Evolutionary conservation across 2,113 vertebrate species (phyloP), one percentile per base, ranked within the genome.

Genomic region (Isichthys henryi): DNA sequence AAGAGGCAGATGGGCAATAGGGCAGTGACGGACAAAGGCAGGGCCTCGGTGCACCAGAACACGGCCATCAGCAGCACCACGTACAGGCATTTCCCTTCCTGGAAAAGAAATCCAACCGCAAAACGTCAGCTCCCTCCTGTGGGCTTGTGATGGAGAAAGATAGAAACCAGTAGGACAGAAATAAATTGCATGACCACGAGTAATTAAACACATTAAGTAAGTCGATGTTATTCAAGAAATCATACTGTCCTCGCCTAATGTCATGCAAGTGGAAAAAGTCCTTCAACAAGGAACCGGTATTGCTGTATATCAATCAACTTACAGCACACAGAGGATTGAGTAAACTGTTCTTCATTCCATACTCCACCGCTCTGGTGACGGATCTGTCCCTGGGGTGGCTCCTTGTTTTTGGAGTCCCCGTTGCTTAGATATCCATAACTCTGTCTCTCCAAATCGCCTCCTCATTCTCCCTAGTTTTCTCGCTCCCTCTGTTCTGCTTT

Each of bases 21-120:
- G 10, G 98, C 97, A 0, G 98, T 99, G 93, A 99, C 97, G 0
- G 98, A 97, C 92, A 99, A 94, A 7, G 98, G 98, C 86, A 99
- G 96, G 0, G 98, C 97, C 94, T 99, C 98, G 0, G 98, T 98
- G 94, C 98, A 99, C 98, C 98, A 99, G 70, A 97, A 99, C 85
- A 96, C 88, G 0, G 98, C 98, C 98, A 99, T 99, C 93, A 99
- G 93, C 90, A 98, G 93, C 92, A 99, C 97, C 93, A 99, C 97
- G 0, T 96, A 99, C 80, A 99, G 96, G 91, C 98, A 99, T 96
- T 96, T 97, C 89, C 98, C 98, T 94, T 99, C 98, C 98, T 99
- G 94, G 35, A 91, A 89, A 88, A 89, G 48, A 88, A 7, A 88
- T 50, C 19, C 0, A 83, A 50, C 49, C 43, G 3, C 27, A 11